phyloP scores from a whole-genome alignment of 2,113 vertebrate species.

The Murina feae region DNA sequence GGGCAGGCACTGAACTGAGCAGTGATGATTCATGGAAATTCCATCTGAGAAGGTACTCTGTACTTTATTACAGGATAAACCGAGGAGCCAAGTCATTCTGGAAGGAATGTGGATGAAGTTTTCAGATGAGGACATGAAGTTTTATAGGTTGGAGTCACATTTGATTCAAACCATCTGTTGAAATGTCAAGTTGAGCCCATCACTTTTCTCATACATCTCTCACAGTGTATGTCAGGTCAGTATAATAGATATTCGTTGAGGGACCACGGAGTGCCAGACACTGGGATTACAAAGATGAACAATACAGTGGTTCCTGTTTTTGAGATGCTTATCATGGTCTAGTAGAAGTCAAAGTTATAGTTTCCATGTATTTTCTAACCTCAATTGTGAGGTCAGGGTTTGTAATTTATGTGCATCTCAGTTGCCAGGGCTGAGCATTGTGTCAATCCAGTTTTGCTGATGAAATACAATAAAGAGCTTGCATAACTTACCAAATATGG shows the following conservation, averaged over 20 bases:
- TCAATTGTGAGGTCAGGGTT: neutral
- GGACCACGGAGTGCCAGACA: neutral
- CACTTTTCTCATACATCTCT: neutral
- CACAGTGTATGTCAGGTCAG: neutral
- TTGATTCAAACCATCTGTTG: conserved; percentile 69
- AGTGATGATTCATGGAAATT: conserved; percentile 59
- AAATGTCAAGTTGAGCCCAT: conserved; percentile 13
- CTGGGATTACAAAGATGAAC: neutral
- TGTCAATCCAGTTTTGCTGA: neutral
- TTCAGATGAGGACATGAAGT: conserved; percentile 49
- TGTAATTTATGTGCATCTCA: neutral
- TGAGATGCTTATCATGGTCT: neutral
- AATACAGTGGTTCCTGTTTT: neutral
- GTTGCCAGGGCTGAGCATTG: neutral
- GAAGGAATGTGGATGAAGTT: conserved; percentile 55
- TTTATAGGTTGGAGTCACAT: conserved; percentile 36
- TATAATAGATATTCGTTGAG: conserved; percentile 23
- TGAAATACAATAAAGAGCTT: neutral
- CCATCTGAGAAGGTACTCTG: conserved; percentile 36
- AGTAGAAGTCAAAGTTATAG: neutral
- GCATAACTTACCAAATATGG: neutral
- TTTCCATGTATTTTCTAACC: neutral
- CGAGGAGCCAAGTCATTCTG: conserved; percentile 45
- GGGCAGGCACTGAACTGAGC: neutral
- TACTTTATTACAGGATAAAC: conserved; percentile 33